Conservation (phyloP, 2,113 vertebrate genomes). For the Panurus biarmicus region DNA sequence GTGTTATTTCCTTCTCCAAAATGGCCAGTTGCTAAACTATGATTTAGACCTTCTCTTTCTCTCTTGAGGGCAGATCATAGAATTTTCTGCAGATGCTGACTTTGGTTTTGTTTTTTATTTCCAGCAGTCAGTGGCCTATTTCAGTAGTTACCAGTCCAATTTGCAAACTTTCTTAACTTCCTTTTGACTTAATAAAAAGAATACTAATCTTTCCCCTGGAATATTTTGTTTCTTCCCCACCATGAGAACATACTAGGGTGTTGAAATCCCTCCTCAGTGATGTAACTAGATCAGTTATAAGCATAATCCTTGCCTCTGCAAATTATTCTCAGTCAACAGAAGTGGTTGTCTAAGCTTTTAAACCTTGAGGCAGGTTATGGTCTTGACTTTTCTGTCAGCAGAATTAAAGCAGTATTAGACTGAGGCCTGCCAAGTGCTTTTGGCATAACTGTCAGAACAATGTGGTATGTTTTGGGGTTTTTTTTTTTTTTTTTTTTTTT, state of each 20-base stretch:
- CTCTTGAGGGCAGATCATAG: not conserved
- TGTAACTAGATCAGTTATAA: not conserved
- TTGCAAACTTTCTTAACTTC: not conserved
- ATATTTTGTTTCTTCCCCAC: rapidly evolving
- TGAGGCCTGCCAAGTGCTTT: not conserved
- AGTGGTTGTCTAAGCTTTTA: not conserved
- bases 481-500: not conserved
- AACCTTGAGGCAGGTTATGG: not conserved
- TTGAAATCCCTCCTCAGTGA: not conserved
- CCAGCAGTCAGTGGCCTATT: not conserved
- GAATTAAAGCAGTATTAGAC: not conserved
- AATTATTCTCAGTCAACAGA: not conserved
- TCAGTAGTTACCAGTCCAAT: not conserved
- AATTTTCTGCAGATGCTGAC: not conserved
- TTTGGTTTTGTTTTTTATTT: not conserved
- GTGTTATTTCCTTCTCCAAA: not conserved
- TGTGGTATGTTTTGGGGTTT: not conserved
- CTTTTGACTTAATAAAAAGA: not conserved
- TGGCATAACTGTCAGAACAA: not conserved
- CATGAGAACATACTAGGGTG: not conserved
- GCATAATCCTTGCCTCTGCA: not conserved
- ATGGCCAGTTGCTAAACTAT: not conserved
- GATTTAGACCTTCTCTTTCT: not conserved
- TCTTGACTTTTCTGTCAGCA: not conserved
- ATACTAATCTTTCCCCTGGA: not conserved